Percentiles rank a stretch among this genome's conserved stretches.
These are phyloP conservation scores for Barbus barbus DNA, from an alignment of 2,113 vertebrate species.

Conservation along the genomic window DNA sequence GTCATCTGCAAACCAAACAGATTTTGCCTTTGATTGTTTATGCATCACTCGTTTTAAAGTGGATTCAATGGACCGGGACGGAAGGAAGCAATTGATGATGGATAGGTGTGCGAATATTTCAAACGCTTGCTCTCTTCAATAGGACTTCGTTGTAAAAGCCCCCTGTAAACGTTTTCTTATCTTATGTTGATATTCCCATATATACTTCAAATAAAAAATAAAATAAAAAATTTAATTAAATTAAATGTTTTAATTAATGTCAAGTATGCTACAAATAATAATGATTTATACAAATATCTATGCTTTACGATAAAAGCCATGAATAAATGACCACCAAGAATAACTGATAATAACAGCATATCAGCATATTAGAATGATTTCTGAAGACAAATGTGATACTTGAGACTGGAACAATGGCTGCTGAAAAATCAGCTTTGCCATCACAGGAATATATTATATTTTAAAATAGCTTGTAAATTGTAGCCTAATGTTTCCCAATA, in stretches of 20 bases:
- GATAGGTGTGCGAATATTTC: not conserved
- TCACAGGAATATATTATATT: no score
- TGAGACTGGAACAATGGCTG: no score
- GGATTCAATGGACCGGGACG: not conserved
- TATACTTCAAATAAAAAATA: not conserved
- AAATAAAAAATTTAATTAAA: no score
- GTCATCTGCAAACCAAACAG: conserved; percentile 19
- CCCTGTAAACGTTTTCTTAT: not conserved
- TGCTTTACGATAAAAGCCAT: no score
- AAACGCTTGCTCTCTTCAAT: not conserved
- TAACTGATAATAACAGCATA: no score
- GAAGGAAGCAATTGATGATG: not conserved
- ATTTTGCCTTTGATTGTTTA: conserved; percentile 12
- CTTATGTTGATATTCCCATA: not conserved
- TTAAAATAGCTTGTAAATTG: no score
- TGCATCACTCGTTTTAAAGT: not conserved
- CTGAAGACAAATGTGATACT: no score
- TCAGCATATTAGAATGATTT: no score
- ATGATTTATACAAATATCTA: not conserved
- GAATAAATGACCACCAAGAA: no score
- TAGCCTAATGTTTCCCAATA: no score
- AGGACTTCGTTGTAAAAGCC: not conserved
- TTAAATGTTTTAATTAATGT: no score
- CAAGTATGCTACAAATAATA: not conserved
- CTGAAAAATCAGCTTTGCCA: no score